These are phyloP conservation scores for Hippocampus mohnikei DNA, from an alignment of 2,113 vertebrate species.

Conservation along the genomic window DNA sequence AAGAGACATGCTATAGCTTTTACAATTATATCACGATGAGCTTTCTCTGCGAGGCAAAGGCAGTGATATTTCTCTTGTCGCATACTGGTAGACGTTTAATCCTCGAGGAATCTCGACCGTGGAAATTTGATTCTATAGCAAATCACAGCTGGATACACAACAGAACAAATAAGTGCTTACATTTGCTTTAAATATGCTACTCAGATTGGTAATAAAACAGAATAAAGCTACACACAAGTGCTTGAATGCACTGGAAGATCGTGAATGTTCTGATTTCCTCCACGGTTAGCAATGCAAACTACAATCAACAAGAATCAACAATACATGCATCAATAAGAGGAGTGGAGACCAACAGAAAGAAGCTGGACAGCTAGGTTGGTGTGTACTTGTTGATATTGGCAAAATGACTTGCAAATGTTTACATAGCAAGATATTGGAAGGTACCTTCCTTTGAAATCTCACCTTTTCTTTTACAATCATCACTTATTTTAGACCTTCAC, in stretches of 20 bases:
- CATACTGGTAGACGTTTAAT: constrained; percentile 33
- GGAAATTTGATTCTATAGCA: constrained; percentile 26
- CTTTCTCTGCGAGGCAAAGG: constrained; percentile 21
- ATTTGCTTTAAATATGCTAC: background rate
- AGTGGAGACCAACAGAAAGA: background rate
- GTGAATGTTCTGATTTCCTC: background rate
- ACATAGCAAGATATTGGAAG: constrained; percentile 3
- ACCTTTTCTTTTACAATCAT: background rate
- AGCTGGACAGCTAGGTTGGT: background rate
- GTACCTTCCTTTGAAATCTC: background rate
- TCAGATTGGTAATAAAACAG: background rate
- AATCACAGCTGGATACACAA: constrained; percentile 32
- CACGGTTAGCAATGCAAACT: background rate
- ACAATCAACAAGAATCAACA: background rate
- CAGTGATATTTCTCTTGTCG: constrained; percentile 33
- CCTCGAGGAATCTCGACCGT: constrained; percentile 42
- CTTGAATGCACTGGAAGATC: background rate
- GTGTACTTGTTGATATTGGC: background rate
- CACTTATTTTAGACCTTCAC: background rate
- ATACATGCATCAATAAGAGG: background rate
- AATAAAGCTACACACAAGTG: background rate
- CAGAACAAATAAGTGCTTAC: background rate
- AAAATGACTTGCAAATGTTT: background rate
- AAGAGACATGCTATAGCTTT: constrained; percentile 23
- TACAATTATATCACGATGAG: constrained; percentile 38